Base-by-base conservation (phyloP, 1,140 invertebrate genomes). In the Drosophila suzukii region DNA sequence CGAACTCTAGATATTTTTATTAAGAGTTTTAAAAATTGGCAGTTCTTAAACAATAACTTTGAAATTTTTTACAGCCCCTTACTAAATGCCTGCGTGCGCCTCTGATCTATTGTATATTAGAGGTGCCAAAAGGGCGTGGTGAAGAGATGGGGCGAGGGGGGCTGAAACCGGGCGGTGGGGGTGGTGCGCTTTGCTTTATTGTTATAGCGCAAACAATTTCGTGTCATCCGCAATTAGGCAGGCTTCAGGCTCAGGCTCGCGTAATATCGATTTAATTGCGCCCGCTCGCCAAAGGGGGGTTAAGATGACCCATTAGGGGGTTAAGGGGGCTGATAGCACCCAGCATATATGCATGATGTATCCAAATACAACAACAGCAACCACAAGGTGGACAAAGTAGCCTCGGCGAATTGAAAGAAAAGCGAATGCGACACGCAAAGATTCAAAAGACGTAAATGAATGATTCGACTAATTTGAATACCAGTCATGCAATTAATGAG, bases 211-310 rank as follows among this genome's bases (percentile, higher is more conserved):
- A 86, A 86, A 86, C 82, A 86, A 86, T 88, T 86, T 88, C 83
- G 81, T 86, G 83, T 88, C 83, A 88, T 88, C 83, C 83, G 83
- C 83, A 86, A 86, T 86, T 86, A 86, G 83, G 83, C 80, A 88
- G 71, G 59, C 59, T 67, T 67, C 63, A 65, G 63, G 70, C 77
- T 68, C 62, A 56, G 80, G 54, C 65, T 77, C 63, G 75, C 75
- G 63, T 58, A 59, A 71, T 78, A 77, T 78, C 75, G 75, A 78
- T 78, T 77, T 77, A 77, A 77, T 63, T 78, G 71, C 39, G 55
- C 58, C 53, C 50, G 27, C 10, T 65, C 11, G 59, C 15, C 32
- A 8, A 60, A n/a, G 15, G 32, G 58, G 43, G 30, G 20, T 17
- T 24, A 32, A 4, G n/a, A 30, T 4, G 34, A 36, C 12, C 5